Evolutionary conservation across 2,888 invertebrate species (phyloP).

Genomic region (Yponomeuta malinellus): DNA sequence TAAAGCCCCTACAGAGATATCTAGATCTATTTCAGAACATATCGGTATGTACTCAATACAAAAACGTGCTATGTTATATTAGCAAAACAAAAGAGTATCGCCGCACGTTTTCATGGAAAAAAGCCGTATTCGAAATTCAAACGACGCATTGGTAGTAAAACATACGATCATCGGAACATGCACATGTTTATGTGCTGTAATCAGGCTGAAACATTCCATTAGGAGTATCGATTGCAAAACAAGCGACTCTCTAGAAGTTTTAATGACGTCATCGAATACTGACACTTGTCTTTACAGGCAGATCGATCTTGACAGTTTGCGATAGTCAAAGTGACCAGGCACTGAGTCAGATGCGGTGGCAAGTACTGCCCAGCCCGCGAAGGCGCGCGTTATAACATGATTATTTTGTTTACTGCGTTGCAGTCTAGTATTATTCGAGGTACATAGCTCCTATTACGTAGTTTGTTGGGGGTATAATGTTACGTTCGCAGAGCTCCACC

Average conservation of each 20-base stretch:
- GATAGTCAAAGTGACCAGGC: background rate
- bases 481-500: constrained; percentile 36
- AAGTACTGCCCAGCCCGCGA: constrained; percentile 41
- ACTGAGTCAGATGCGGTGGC: constrained; percentile 1
- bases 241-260: too few species aligned
- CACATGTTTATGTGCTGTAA: too few species aligned
- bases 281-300: too few species aligned
- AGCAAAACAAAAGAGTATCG: background rate
- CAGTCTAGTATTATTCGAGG: constrained; percentile 42
- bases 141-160: background rate
- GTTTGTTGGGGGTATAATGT: constrained; percentile 40
- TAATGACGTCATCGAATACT: too few species aligned
- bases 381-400: constrained; percentile 68
- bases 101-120: background rate
- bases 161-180: background rate
- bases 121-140: constrained; percentile 4
- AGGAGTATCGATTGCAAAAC: too few species aligned
- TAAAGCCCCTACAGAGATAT: constrained; percentile 35
- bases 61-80: background rate
- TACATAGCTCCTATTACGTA: constrained; percentile 36
- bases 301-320: too few species aligned
- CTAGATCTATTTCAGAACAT: constrained; percentile 31
- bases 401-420: constrained; percentile 66
- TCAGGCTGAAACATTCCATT: too few species aligned
- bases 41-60: background rate